Conservation (phyloP, 1,140 invertebrate genomes). For the Macrocentrus cingulum region DNA sequence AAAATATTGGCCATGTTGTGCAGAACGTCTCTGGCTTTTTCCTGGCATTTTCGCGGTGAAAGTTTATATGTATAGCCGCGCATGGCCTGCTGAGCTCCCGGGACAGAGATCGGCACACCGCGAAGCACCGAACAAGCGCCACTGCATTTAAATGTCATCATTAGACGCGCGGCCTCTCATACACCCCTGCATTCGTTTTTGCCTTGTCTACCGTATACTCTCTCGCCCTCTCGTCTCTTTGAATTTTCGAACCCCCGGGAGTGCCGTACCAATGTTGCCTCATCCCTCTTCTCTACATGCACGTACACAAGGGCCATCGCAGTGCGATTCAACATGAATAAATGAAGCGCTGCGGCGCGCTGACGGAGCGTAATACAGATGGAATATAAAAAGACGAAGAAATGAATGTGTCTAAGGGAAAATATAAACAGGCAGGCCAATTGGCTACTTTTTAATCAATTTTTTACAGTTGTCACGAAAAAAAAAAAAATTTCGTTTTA, state of each 20-base stretch:
- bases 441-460: too few species aligned
- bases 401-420: neutral
- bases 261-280: neutral
- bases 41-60: neutral
- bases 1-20: conserved; percentile 3
- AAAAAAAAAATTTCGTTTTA: too few species aligned
- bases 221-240: conserved; percentile 4
- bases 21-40: neutral
- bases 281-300: neutral
- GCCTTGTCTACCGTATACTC: conserved; percentile 2
- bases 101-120: conserved; percentile 34
- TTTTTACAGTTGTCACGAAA: too few species aligned
- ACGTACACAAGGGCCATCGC: neutral
- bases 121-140: conserved; percentile 55
- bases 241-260: conserved; percentile 31
- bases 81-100: conserved; percentile 18
- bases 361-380: conserved; percentile 35
- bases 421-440: too few species aligned
- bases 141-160: conserved; percentile 63
- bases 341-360: conserved; percentile 50
- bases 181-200: conserved; percentile 18
- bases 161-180: conserved; percentile 53
- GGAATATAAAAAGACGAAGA: conserved; percentile 9
- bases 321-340: conserved; percentile 50
- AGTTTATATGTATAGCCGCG: neutral